Evolutionary conservation across 2,113 vertebrate species (phyloP).

Genomic region (Lipophrys pholis): DNA sequence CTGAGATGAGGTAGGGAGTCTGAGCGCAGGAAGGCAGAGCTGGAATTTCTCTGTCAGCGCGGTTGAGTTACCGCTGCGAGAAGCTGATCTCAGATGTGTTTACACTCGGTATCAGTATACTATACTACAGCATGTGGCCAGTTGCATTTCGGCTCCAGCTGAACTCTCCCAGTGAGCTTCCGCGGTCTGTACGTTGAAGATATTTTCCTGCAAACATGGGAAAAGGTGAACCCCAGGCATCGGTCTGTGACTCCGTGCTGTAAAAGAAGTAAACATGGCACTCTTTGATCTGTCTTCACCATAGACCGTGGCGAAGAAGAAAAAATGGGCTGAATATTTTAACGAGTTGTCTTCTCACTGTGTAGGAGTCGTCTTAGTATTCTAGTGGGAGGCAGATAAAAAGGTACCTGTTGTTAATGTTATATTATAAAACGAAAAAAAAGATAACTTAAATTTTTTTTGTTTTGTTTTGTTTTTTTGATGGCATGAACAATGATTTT

Average conservation of each 20-base stretch:
- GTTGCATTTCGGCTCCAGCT: conserved; percentile 13
- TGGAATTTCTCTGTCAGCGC: conserved; percentile 37
- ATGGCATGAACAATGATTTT: no score
- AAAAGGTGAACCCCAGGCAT: conserved; percentile 4
- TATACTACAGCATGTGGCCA: conserved; percentile 10
- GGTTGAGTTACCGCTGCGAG: conserved; percentile 42
- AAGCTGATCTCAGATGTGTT: conserved; percentile 61
- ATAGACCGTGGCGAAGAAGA: background rate
- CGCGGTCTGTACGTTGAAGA: background rate
- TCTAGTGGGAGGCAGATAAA: background rate
- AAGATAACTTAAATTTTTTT: no score
- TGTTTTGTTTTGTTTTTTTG: no score
- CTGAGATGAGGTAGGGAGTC: conserved; percentile 28
- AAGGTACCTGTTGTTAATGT: no score
- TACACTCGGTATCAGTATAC: conserved; percentile 40
- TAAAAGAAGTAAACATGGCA: conserved; percentile 7
- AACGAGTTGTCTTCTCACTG: conserved; percentile 19
- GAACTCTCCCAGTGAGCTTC: background rate
- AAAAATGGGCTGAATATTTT: conserved; percentile 37
- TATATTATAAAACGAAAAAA: no score
- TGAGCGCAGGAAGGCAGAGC: conserved; percentile 12
- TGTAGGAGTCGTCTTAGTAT: conserved; percentile 2
- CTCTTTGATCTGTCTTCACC: conserved; percentile 10
- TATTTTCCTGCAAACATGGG: conserved; percentile 15
- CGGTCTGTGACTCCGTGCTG: background rate